Evolutionary conservation across 1,140 invertebrate genomes (phyloP), one percentile per base, ranked within the genome.

Genomic region (Eubasilissa regina): DNA sequence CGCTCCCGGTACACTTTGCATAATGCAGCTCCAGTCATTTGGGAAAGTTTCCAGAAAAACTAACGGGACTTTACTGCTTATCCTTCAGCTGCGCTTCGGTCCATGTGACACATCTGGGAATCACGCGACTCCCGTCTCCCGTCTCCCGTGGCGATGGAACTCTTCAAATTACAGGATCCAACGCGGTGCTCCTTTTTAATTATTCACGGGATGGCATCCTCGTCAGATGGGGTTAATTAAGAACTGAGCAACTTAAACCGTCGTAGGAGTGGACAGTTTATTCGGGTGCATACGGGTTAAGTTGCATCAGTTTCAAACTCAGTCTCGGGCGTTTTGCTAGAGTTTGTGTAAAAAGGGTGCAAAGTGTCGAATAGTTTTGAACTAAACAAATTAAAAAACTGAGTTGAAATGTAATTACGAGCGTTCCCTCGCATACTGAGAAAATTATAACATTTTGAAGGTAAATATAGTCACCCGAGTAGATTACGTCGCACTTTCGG

Each of bases 1-100:
- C 47, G 6, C 44, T 21, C 60, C 35, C 25, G 35, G 19, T 48
- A 70, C 25, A 66, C 47, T 51, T 19, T 51, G 66, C 66, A 70
- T 70, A 70, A 48, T 70, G 66, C 66, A 70, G 66, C 66, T 48
- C 21, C 8, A 21, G 35, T 12, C n/a, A 68, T 68, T 51, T 15
- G 0, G 17, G 66, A 70, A 70, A 70, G 15, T 70, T 70, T 70
- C 17, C 66, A 51, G 66, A 70, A 70, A 70, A 70, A 70, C 66
- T 45, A 70, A 25, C 47, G 21, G 10, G 17, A 70, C 11, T 47
- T 47, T 68, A 47, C 12, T 21, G 64, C 44, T 47, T 47, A 47
- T 68, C 66, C 47, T 70, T 70, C 45, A 70, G 66, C 17, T 70
- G 25, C 13, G 66, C 25, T 51, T 45, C 47, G 66, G 11, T 48